These are phyloP conservation scores for Phalloptychus januarius DNA, from an alignment of 2,797 vertebrate species.

Conservation along the genomic window DNA sequence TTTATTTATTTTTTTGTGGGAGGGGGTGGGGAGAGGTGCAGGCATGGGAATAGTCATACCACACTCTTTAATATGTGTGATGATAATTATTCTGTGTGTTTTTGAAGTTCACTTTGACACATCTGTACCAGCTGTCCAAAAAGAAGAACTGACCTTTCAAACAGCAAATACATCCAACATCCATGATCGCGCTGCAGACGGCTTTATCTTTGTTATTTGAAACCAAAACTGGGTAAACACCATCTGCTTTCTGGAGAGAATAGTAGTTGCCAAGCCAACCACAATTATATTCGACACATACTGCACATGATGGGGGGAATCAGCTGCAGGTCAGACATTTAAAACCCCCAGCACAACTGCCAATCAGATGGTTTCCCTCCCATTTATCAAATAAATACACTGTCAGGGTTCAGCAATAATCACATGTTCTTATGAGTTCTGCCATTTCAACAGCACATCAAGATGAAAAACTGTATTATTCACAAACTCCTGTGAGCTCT, in stretches of 20 bases:
- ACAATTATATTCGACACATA: conserved; percentile 38
- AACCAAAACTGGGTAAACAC: conserved; percentile 63
- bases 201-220: conserved; percentile 56
- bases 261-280: conserved; percentile 50
- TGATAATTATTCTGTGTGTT: conserved; percentile 8
- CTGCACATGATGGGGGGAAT: conserved; percentile 48
- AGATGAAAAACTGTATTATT: neutral
- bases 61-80: conserved; percentile 31
- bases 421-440: neutral
- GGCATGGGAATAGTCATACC: conserved; percentile 4
- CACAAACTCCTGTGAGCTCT: conserved; percentile 39
- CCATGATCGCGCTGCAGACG: conserved; percentile 46
- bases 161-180: conserved; percentile 49
- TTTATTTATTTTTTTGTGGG: neutral
- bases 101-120: conserved; percentile 27
- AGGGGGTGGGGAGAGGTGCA: neutral
- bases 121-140: conserved; percentile 27
- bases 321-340: conserved; percentile 40
- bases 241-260: conserved; percentile 62
- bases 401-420: conserved; percentile 13
- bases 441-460: neutral
- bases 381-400: conserved; percentile 30
- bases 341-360: conserved; percentile 48
- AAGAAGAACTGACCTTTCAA: conserved; percentile 40
- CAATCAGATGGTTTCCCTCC: conserved; percentile 12